Conservation (phyloP, 2,888 invertebrate species). For the Rotaria socialis region DNA sequence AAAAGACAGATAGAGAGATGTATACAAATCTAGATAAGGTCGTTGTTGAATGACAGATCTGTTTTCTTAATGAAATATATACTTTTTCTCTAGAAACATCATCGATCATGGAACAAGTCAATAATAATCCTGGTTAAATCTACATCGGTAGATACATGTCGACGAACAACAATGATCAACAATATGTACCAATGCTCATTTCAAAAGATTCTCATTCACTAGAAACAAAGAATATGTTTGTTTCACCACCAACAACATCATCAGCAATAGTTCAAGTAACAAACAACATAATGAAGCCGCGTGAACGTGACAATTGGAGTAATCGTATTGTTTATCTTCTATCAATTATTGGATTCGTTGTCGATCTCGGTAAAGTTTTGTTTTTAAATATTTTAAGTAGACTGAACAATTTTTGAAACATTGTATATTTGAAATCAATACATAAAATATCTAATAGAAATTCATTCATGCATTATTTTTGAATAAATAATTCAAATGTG, state of each 20-base stretch:
- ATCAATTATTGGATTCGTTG: constrained; percentile 46
- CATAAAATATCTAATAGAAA: too few species aligned
- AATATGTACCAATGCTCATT: background rate
- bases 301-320: constrained; percentile 41
- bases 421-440: too few species aligned
- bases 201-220: background rate
- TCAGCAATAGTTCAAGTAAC: background rate
- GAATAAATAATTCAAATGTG: too few species aligned
- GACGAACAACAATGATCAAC: background rate
- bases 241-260: background rate
- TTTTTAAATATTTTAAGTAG: background rate
- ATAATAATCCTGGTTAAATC: background rate
- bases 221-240: background rate
- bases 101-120: background rate
- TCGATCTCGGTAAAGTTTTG: constrained; percentile 32
- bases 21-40: background rate
- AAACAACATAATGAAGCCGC: background rate
- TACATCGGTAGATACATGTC: background rate
- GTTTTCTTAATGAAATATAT: background rate
- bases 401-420: too few species aligned
- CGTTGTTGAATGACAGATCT: background rate
- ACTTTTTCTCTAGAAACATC: background rate
- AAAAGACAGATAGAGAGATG: background rate
- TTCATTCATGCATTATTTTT: too few species aligned
- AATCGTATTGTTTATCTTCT: constrained; percentile 43